A percentile compares a stretch with the other conserved stretches of the same genome.
These are phyloP conservation scores for Anomalospiza imberbis DNA, from an alignment of 2,797 vertebrate species.

Conservation along the genomic window DNA sequence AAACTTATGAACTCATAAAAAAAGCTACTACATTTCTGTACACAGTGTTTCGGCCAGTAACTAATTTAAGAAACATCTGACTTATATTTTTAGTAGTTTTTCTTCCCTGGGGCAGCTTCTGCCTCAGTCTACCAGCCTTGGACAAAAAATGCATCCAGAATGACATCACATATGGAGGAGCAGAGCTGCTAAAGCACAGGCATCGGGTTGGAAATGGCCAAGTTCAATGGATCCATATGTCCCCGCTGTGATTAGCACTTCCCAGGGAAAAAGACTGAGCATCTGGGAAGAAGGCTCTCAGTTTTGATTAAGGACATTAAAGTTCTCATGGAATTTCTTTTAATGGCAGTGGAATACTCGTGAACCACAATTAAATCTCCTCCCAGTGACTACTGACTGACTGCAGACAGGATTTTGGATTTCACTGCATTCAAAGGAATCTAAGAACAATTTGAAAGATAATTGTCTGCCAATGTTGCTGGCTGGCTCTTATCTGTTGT, in stretches of 20 bases:
- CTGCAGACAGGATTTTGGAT: background rate
- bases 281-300: background rate
- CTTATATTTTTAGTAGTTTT: conserved; percentile 43
- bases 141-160: conserved; percentile 8
- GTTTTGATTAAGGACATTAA: background rate
- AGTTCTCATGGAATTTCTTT: background rate
- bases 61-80: conserved; percentile 28
- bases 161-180: conserved; percentile 24
- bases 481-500: background rate
- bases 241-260: background rate
- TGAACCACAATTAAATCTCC: background rate
- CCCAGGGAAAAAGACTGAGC: background rate
- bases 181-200: conserved; percentile 9
- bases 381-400: background rate
- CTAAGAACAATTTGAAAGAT: background rate
- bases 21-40: conserved; percentile 18
- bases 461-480: background rate
- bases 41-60: conserved; percentile 25
- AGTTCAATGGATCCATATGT: conserved; percentile 40
- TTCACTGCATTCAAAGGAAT: background rate
- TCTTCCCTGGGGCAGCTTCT: background rate
- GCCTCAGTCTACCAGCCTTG: conserved; percentile 37
- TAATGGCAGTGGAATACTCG: background rate
- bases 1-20: conserved; percentile 42
- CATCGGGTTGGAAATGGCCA: background rate